These are phyloP conservation scores for Montipora capricornis DNA, from an alignment of 64 coral and sea anemone species.

Conservation along the genomic window DNA sequence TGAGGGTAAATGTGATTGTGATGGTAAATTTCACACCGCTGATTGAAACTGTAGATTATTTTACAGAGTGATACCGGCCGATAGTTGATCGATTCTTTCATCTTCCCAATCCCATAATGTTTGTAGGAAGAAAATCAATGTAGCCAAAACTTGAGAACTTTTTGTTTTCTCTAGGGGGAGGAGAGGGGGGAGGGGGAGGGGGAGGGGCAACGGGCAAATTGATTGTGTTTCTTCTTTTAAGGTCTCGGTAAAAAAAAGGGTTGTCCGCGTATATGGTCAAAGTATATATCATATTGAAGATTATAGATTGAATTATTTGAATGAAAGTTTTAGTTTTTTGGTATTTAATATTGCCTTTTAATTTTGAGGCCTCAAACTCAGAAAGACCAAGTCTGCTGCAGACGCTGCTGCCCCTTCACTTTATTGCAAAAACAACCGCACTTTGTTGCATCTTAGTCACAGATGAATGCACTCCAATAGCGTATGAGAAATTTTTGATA, in stretches of 20 bases:
- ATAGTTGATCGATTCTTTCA: not conserved
- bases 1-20: not conserved
- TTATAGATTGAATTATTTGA: no score
- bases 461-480: no score
- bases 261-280: not conserved
- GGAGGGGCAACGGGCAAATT: not conserved
- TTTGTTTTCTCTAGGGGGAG: not conserved
- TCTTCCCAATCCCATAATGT: not conserved
- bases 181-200: not conserved
- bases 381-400: no score
- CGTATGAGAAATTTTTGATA: no score
- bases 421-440: no score
- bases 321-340: no score
- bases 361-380: no score
- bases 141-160: not conserved
- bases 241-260: not conserved
- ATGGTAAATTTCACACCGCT: not conserved
- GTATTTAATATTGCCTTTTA: no score
- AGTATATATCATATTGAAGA: no score
- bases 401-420: no score
- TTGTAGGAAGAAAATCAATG: not conserved
- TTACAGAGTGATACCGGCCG: not conserved
- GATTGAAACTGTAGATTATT: not conserved
- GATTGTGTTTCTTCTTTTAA: constrained; percentile 9
- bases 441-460: no score